Conservation (phyloP, 2,797 vertebrate genomes). For the Pangasius mekongensis region DNA sequence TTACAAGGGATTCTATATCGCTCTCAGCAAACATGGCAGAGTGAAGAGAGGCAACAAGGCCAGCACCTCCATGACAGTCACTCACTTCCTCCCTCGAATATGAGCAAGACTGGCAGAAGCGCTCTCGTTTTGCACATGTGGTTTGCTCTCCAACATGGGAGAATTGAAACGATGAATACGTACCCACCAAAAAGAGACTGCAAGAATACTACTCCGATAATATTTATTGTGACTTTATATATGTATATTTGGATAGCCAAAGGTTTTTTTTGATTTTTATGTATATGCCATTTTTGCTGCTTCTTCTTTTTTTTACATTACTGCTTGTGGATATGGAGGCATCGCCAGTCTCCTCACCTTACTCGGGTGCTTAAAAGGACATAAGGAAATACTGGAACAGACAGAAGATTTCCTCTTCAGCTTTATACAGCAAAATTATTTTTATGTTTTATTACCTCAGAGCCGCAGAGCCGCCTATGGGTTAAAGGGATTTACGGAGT, state of each 20-base stretch:
- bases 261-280: slow-evolving; percentile 66
- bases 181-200: slow-evolving; percentile 68
- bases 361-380: slow-evolving; percentile 78
- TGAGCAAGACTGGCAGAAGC: slow-evolving; percentile 75
- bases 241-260: slow-evolving; percentile 86
- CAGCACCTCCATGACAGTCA: slow-evolving; percentile 90
- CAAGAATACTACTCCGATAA: slow-evolving; percentile 63
- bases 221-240: slow-evolving; percentile 80
- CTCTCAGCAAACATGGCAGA: slow-evolving; percentile 92
- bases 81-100: slow-evolving; percentile 94
- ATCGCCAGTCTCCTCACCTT: slow-evolving; percentile 69
- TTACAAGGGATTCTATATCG: slow-evolving; percentile 88
- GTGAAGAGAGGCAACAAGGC: slow-evolving; percentile 90
- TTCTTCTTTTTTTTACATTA: slow-evolving; percentile 64
- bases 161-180: slow-evolving; percentile 52
- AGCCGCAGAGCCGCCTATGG: slow-evolving; percentile 68
- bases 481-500: slow-evolving; percentile 72
- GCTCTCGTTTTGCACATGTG: slow-evolving; percentile 84
- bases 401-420: slow-evolving; percentile 68
- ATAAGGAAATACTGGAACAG: slow-evolving; percentile 67
- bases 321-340: slow-evolving; percentile 67
- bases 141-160: slow-evolving; percentile 75
- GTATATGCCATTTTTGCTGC: slow-evolving; percentile 75
- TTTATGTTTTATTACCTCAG: slow-evolving; percentile 73
- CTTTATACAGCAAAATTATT: slow-evolving; percentile 72